These are phyloP conservation scores for Steinernema carpocapsae DNA, from an alignment of 2,888 invertebrate genomes.

Conservation along the genomic window DNA sequence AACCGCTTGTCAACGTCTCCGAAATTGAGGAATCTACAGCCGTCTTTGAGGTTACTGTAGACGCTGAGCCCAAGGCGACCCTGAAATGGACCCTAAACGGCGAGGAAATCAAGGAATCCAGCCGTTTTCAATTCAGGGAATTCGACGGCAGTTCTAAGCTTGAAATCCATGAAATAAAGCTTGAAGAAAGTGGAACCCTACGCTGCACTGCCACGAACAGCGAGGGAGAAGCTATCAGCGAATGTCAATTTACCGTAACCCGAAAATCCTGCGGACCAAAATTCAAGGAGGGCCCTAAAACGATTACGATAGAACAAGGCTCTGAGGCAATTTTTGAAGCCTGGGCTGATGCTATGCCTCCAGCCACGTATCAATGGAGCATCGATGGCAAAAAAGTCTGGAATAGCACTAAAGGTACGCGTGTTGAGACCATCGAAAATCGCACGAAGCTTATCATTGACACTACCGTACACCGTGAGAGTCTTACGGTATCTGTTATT, in stretches of 20 bases:
- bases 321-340: constrained; percentile 60
- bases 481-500: constrained; percentile 54
- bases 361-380: constrained; percentile 62
- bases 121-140: constrained; percentile 59
- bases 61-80: constrained; percentile 65
- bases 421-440: constrained; percentile 50
- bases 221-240: constrained; percentile 64
- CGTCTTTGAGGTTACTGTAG: constrained; percentile 64
- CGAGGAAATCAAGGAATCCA: constrained; percentile 49
- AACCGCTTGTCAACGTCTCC: constrained; percentile 74
- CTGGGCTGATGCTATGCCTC: constrained; percentile 59
- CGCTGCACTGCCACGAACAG: constrained; percentile 68
- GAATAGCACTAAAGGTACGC: constrained; percentile 58
- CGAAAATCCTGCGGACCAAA: constrained; percentile 47
- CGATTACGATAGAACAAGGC: constrained; percentile 57
- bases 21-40: constrained; percentile 69
- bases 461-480: constrained; percentile 45
- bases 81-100: constrained; percentile 65
- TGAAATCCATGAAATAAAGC: constrained; percentile 55
- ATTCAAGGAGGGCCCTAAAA: constrained; percentile 48
- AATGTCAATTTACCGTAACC: constrained; percentile 51
- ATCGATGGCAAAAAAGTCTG: constrained; percentile 58
- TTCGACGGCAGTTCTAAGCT: constrained; percentile 65
- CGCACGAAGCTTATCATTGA: constrained; percentile 58
- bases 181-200: constrained; percentile 66